Percentiles rank a stretch among this genome's conserved stretches.
Conservation (phyloP, 2,888 invertebrate species). For the Stomorhina lunata region DNA sequence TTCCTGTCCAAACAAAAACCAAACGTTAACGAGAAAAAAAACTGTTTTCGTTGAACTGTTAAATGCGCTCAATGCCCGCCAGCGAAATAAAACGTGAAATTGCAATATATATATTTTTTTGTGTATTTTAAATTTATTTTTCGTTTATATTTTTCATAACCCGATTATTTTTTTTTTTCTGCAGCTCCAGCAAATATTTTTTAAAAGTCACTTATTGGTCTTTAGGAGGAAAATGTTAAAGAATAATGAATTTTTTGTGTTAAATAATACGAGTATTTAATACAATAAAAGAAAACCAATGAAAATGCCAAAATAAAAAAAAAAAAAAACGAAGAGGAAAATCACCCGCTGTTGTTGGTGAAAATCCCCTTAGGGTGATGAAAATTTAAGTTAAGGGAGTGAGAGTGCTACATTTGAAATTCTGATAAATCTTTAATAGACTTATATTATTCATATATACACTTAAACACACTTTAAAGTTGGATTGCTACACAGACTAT, state of each 20-base stretch:
- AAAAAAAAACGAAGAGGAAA: not conserved
- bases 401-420: too few species aligned
- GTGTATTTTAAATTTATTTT: not conserved
- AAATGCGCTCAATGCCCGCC: not conserved
- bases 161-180: not conserved
- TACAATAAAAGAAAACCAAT: not conserved
- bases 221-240: not conserved
- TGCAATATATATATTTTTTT: not conserved
- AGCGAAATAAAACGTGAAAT: not conserved
- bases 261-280: not conserved
- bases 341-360: not conserved
- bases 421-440: too few species aligned
- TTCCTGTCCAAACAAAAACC: not conserved
- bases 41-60: not conserved
- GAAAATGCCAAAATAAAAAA: not conserved
- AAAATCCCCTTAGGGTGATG: not conserved
- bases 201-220: not conserved
- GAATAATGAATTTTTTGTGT: not conserved
- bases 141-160: not conserved
- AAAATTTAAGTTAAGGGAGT: too few species aligned
- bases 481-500: too few species aligned
- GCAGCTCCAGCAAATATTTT: constrained; percentile 18
- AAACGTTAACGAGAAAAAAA: too few species aligned
- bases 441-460: too few species aligned
- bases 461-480: too few species aligned